phyloP scores from a whole-genome alignment of 2,888 invertebrate genomes.

The Andrena marginata region DNA sequence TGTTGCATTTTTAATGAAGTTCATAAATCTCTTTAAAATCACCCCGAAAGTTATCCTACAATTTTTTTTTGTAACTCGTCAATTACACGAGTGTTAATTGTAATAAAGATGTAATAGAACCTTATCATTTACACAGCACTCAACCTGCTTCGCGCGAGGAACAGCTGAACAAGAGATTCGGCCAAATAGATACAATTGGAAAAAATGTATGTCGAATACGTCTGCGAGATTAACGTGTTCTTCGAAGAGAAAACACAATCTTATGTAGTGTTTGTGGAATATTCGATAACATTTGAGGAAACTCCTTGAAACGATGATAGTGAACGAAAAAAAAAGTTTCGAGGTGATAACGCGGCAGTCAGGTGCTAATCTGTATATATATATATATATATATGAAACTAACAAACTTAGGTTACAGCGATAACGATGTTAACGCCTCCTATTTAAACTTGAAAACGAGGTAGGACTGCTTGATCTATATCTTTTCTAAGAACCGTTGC shows the following conservation, averaged over 20 bases:
- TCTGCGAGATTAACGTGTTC: neutral
- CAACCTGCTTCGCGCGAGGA: neutral
- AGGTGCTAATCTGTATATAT: constrained; percentile 59
- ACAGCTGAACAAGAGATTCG: too few relatives aligned
- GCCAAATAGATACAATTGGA: neutral
- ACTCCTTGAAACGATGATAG: constrained; percentile 35
- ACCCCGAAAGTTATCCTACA: too few relatives aligned
- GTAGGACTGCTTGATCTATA: constrained; percentile 35
- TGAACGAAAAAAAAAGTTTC: constrained; percentile 25
- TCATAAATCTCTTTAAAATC: too few relatives aligned
- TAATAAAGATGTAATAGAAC: neutral
- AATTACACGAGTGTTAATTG: neutral
- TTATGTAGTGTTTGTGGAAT: neutral
- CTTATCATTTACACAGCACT: neutral
- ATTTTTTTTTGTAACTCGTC: too few relatives aligned
- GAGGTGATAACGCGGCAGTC: constrained; percentile 53
- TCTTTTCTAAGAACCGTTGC: constrained; percentile 22
- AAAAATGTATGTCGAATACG: neutral
- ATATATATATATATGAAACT: constrained; percentile 46
- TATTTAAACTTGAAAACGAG: constrained; percentile 58
- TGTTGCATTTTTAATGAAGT: too few relatives aligned
- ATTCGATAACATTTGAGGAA: constrained; percentile 21
- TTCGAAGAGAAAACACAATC: neutral
- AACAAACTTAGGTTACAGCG: constrained; percentile 50
- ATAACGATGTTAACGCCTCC: constrained; percentile 61